Conservation (phyloP, 2,113 vertebrate genomes). For the Gasterosteus aculeatus region DNA sequence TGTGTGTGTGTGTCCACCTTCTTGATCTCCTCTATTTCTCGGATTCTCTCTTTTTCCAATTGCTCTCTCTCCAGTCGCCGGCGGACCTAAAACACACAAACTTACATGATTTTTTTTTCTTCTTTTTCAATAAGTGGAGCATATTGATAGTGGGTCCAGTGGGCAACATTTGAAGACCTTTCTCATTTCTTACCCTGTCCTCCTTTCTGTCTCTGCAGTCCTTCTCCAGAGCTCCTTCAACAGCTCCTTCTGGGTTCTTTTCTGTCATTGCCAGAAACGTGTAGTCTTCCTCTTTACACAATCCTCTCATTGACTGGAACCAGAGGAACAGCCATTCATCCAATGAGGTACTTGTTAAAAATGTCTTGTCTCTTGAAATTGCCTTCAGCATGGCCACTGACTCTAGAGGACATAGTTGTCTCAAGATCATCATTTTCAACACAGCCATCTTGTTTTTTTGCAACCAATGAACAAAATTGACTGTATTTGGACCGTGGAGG, state of each 20-base stretch:
- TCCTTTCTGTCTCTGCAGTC: slow-evolving; percentile 39
- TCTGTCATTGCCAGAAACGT: slow-evolving; percentile 62
- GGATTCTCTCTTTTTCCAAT: slow-evolving; percentile 66
- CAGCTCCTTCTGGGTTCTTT: not conserved
- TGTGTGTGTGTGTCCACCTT: slow-evolving; percentile 58
- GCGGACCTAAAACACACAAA: slow-evolving; percentile 52
- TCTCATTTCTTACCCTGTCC: slow-evolving; percentile 65
- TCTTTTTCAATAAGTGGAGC: not conserved
- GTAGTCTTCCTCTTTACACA: slow-evolving; percentile 82
- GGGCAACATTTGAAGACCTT: not conserved
- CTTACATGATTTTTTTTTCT: not conserved
- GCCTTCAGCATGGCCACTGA: not conserved
- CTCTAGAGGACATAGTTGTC: not conserved
- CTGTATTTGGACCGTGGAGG: not conserved
- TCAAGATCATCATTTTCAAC: not conserved
- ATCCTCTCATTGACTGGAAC: slow-evolving; percentile 75
- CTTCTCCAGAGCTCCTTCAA: slow-evolving; percentile 30
- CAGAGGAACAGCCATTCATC: slow-evolving; percentile 3
- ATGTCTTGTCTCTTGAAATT: not conserved
- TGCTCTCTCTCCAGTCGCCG: slow-evolving; percentile 60
- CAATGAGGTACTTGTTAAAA: not conserved
- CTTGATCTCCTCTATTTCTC: slow-evolving; percentile 68
- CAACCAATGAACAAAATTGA: not conserved
- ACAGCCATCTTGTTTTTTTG: not conserved
- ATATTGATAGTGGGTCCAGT: no score